Conservation (phyloP, 2,888 invertebrate genomes). For the Cosmorhoe ocellata region DNA sequence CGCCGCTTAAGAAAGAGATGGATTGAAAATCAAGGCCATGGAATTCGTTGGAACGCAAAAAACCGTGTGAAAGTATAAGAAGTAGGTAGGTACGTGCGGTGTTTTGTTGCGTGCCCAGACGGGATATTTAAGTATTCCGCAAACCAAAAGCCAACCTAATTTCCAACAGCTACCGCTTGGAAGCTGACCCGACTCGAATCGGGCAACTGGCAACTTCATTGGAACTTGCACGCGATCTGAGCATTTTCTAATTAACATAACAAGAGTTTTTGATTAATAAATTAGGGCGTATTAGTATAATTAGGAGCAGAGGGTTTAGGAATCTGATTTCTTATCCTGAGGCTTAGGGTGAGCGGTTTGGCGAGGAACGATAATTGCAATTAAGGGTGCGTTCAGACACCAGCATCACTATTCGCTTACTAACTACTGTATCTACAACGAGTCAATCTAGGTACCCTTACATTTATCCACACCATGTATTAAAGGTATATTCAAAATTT, state of each 20-base stretch:
- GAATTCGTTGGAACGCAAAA: conserved; percentile 9
- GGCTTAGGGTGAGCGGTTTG: conserved; percentile 22
- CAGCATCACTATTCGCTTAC: background rate
- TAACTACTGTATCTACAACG: too few relatives aligned
- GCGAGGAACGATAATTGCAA: conserved; percentile 32
- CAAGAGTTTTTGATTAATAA: conserved; percentile 24
- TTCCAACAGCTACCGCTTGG: conserved; percentile 71
- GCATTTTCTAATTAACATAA: conserved; percentile 27
- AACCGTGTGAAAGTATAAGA: conserved; percentile 43
- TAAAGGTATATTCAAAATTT: too few relatives aligned
- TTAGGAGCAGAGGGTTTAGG: conserved; percentile 21
- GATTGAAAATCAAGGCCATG: conserved; percentile 11
- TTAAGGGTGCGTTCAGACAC: background rate
- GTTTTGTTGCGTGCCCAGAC: conserved; percentile 57
- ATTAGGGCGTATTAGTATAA: conserved; percentile 29
- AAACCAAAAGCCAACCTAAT: conserved; percentile 50
- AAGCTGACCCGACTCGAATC: conserved; percentile 55
- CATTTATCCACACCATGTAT: too few relatives aligned
- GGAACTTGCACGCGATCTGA: conserved; percentile 54
- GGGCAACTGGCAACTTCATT: conserved; percentile 46
- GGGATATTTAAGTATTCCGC: conserved; percentile 52
- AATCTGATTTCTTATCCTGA: conserved; percentile 22
- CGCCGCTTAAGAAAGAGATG: too few relatives aligned
- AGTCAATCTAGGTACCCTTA: too few relatives aligned
- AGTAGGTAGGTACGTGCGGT: conserved; percentile 40